A percentile compares a stretch with the other conserved stretches of the same genome.
Conservation (phyloP, 1,140 invertebrate species). For the Drosophila busckii region DNA sequence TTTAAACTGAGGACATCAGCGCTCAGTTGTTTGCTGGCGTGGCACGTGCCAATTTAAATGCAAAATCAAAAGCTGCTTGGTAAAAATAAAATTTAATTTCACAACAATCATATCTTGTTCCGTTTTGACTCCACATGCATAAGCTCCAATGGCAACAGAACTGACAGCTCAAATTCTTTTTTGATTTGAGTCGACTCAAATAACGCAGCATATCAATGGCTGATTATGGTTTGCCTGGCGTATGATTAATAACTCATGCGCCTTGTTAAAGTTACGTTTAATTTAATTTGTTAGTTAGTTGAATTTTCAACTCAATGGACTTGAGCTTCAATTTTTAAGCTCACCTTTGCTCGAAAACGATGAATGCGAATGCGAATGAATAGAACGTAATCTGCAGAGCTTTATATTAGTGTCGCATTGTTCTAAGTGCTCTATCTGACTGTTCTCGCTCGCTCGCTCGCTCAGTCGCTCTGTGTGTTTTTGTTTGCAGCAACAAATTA, state of each 20-base stretch:
- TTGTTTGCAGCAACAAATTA: constrained; percentile 54
- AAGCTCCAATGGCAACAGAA: constrained; percentile 1
- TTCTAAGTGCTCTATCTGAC: too few species aligned
- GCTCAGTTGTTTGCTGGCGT: constrained; percentile 35
- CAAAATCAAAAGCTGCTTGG: constrained; percentile 57
- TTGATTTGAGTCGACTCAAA: constrained; percentile 20
- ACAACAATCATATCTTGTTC: constrained; percentile 64
- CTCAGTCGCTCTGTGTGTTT: too few species aligned
- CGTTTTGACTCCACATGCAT: constrained; percentile 14
- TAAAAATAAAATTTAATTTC: constrained; percentile 65
- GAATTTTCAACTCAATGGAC: too few species aligned
- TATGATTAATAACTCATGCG: too few species aligned
- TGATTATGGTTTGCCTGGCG: too few species aligned
- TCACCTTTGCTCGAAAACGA: too few species aligned
- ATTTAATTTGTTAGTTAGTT: too few species aligned
- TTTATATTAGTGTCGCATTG: not conserved
- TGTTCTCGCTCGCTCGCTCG: too few species aligned
- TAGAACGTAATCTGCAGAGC: not conserved
- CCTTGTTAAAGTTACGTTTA: too few species aligned
- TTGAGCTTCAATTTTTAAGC: too few species aligned
- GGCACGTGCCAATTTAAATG: constrained; percentile 74
- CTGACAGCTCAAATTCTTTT: constrained; percentile 14
- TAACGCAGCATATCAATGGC: constrained; percentile 62
- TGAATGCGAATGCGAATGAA: constrained; percentile 2
- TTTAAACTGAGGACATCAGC: constrained; percentile 10